Base-by-base conservation (phyloP, 2,113 vertebrate genomes). In the Myxocyprinus asiaticus region DNA sequence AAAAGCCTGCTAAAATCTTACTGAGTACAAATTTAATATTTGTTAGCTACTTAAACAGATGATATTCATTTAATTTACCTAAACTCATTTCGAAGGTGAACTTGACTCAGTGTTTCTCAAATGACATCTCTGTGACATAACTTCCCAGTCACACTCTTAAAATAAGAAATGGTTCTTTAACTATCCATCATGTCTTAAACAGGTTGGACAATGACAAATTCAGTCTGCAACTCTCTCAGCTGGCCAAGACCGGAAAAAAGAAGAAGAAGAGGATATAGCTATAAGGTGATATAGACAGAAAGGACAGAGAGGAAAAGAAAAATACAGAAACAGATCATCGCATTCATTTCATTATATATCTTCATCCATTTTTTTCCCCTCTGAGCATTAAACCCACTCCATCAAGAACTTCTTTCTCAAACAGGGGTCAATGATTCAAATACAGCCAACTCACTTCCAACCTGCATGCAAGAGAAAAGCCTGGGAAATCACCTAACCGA, bases 191-290 rank as follows among this genome's bases (percentile, higher is more conserved):
- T 82, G 44, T 67, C 51, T 76, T 79, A 82, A 84, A 79, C 81
- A 87, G 82, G 84, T 89, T 86, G 88, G 89, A 91, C 88, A 91
- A 86, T 88, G 90, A 92, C 85, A 87, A 89, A 91, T 89, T 33
- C 22, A 33, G 22, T 78, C 75, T 53, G 85, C 15, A 58, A 33
- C 22, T 33, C 22, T 58, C 55, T 58, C 67, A 79, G 76, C 78
- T 68, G 81, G 85, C 85, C 87, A 62, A 72, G 76, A 62, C 85
- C 33, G 7, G 61, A 11, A 9, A 74, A 62, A 33, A 33, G 22
- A 33, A 33, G 22, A n/a, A 33, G 22, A 3, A 33, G 22, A 33
- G 22, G 22, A 33, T n/a, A n/a, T n/a, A n/a, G n/a, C n/a, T n/a
- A n/a, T n/a, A n/a, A 33, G 22, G 22, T 33, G 3, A 33, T 33